A percentile compares a stretch with the other conserved stretches of the same genome.
Conservation (phyloP, 92 coral and sea anemone species). For the Phenganax stokvisi region DNA sequence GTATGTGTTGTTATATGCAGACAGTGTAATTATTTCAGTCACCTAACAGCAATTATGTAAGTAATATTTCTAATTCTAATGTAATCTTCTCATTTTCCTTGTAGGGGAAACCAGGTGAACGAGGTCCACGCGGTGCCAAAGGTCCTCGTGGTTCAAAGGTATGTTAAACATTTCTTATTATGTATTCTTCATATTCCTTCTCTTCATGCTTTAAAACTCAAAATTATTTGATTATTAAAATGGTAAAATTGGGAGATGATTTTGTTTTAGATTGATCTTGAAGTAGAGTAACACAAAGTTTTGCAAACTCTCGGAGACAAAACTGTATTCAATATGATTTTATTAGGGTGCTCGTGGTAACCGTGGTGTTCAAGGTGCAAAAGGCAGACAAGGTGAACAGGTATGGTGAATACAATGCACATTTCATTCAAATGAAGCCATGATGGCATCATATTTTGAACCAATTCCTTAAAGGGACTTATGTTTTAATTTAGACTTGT, state of each 20-base stretch:
- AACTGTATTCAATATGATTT: background rate
- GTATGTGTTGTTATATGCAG: background rate
- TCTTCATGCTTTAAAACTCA: background rate
- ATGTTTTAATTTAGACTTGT: too few relatives aligned
- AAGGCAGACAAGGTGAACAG: conserved; percentile 43
- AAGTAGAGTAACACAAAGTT: too few relatives aligned
- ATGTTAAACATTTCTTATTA: background rate
- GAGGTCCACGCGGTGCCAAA: conserved; percentile 4
- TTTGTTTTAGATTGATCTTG: too few relatives aligned
- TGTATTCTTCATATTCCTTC: background rate
- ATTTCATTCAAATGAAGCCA: too few relatives aligned
- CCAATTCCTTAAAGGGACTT: too few relatives aligned
- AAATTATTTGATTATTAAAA: background rate
- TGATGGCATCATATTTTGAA: too few relatives aligned
- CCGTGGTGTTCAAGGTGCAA: conserved; percentile 43
- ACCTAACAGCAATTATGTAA: background rate
- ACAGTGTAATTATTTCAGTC: too few relatives aligned
- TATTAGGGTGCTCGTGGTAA: conserved; percentile 50
- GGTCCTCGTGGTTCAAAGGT: conserved; percentile 8
- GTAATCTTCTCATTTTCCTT: background rate
- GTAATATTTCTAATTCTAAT: background rate
- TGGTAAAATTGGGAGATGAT: too few relatives aligned
- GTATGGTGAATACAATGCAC: background rate
- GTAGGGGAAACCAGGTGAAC: conserved; percentile 1
- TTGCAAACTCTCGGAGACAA: background rate